phyloP scores from a whole-genome alignment of 2,888 invertebrate genomes.

The Parnassius mnemosyne region DNA sequence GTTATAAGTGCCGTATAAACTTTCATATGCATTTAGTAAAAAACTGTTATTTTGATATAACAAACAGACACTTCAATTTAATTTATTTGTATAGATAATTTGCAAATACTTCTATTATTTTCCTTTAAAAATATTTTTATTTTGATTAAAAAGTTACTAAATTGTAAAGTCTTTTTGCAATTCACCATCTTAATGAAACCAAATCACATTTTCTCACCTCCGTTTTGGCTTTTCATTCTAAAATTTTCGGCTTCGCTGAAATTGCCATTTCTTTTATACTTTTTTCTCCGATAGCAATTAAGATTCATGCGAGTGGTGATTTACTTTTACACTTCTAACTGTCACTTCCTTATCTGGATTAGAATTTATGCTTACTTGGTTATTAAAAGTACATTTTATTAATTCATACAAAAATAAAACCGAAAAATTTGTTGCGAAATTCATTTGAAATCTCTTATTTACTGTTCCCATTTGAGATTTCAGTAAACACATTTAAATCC shows the following conservation, averaged over 20 bases:
- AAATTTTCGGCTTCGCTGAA: constrained; percentile 2
- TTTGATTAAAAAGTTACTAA: neutral
- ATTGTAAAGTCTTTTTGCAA: neutral
- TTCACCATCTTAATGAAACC: neutral
- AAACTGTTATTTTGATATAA: too few species aligned
- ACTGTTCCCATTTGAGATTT: too few species aligned
- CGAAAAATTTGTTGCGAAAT: too few species aligned
- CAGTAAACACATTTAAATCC: too few species aligned
- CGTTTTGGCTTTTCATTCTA: neutral
- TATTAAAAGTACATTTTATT: neutral
- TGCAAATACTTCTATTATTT: too few species aligned
- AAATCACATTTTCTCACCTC: neutral
- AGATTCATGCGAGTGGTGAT: constrained; percentile 1
- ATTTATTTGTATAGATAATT: too few species aligned
- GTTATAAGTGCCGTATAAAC: too few species aligned
- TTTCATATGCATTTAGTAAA: too few species aligned
- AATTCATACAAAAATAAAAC: too few species aligned
- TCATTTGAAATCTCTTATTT: too few species aligned
- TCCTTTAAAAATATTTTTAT: too few species aligned
- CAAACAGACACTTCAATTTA: too few species aligned
- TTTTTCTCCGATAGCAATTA: constrained; percentile 6
- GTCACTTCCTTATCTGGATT: neutral
- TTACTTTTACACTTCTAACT: neutral
- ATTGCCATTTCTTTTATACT: constrained; percentile 1
- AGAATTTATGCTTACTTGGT: neutral